Conservation (phyloP, 35 echinoderm and acorn worm species). For the Apostichopus parvimensis region DNA sequence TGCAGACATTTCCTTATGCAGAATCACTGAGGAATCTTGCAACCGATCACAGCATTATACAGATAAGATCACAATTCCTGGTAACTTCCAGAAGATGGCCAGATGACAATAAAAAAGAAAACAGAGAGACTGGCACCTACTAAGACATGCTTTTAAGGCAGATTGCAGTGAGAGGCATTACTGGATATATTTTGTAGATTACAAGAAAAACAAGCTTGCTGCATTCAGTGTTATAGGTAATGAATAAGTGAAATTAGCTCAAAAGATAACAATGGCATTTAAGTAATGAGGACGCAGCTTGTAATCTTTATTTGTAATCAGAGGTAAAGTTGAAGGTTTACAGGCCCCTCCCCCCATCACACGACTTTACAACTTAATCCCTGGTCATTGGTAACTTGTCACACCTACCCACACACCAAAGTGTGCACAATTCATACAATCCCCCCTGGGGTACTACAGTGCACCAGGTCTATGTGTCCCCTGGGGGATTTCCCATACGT, state of each 20-base stretch:
- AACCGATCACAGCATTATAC: background rate
- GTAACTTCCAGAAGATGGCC: background rate
- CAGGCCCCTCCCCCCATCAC: too few species aligned
- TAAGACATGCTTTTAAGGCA: too few species aligned
- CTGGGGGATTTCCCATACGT: too few species aligned
- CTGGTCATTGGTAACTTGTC: too few species aligned
- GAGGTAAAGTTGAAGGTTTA: too few species aligned
- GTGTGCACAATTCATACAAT: too few species aligned
- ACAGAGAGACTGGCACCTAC: background rate
- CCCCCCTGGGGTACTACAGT: too few species aligned
- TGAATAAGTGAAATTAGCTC: background rate
- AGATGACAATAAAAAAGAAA: background rate
- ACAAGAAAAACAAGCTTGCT: background rate
- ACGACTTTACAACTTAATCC: too few species aligned
- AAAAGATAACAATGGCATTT: background rate
- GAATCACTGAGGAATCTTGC: background rate
- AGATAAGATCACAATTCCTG: background rate
- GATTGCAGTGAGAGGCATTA: background rate
- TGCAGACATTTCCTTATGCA: background rate
- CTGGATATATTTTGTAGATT: background rate
- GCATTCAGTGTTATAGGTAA: background rate
- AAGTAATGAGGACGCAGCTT: background rate
- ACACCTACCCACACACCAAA: too few species aligned
- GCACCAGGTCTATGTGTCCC: too few species aligned
- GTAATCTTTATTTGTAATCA: too few species aligned